phyloP scores from a whole-genome alignment of 2,797 vertebrate species.

The Tokudaia muenninki region DNA sequence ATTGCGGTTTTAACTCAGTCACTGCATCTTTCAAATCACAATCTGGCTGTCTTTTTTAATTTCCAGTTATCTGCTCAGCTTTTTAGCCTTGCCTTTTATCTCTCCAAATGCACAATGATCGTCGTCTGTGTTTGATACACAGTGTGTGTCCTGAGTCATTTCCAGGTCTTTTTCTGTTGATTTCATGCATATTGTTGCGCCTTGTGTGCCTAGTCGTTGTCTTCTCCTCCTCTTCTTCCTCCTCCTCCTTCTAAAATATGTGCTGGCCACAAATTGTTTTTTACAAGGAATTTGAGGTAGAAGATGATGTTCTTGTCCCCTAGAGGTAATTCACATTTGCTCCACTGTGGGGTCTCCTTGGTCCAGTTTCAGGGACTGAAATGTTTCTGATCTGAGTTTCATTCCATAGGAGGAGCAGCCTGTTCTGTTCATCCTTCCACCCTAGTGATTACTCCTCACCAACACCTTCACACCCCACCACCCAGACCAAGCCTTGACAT shows the following conservation, averaged over 20 bases:
- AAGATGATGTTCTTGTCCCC: background rate
- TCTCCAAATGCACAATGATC: background rate
- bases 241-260: background rate
- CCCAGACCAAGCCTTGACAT: background rate
- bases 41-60: slow-evolving; percentile 29
- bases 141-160: background rate
- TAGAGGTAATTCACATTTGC: background rate
- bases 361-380: background rate
- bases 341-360: background rate
- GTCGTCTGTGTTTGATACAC: background rate
- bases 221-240: background rate
- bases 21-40: slow-evolving; percentile 42
- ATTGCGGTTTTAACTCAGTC: slow-evolving; percentile 40
- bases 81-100: slow-evolving; percentile 12
- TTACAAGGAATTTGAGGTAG: slow-evolving; percentile 10
- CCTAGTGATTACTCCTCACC: too few species aligned
- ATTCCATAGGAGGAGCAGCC: background rate
- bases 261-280: slow-evolving; percentile 2
- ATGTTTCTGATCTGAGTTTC: background rate
- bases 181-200: background rate
- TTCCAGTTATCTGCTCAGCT: background rate
- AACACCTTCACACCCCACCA: background rate
- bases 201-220: background rate
- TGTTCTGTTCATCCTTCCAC: background rate
- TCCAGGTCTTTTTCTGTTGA: background rate